These are phyloP conservation scores for Arbacia lixula DNA, from an alignment of 53 echinoderm and acorn worm species.

Conservation along the genomic window DNA sequence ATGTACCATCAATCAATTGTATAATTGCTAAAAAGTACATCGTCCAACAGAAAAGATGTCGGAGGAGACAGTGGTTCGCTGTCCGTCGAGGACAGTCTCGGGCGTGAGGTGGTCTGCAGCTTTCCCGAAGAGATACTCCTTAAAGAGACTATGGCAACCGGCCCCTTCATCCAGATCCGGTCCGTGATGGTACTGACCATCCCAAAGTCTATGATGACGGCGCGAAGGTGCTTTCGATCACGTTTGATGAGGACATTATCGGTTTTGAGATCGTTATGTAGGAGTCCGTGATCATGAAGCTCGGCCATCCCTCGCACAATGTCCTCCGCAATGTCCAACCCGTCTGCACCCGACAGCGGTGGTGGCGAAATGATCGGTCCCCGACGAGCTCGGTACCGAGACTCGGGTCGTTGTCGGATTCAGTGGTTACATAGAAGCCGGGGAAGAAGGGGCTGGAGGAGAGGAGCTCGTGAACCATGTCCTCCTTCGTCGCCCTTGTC, in stretches of 20 bases:
- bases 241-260: slow-evolving; percentile 33
- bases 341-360: background rate
- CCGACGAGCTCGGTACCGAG: slow-evolving; percentile 24
- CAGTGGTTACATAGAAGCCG: slow-evolving; percentile 2
- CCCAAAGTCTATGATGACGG: slow-evolving; percentile 52
- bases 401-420: slow-evolving; percentile 9
- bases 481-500: slow-evolving; percentile 19
- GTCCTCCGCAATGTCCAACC: slow-evolving; percentile 38
- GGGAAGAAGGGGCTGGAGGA: slow-evolving; percentile 40
- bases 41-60: no score
- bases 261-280: slow-evolving; percentile 50
- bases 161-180: slow-evolving; percentile 3
- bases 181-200: slow-evolving; percentile 9
- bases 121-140: no score
- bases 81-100: no score
- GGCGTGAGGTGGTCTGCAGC: no score
- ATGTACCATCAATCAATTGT: no score
- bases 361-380: slow-evolving; percentile 17
- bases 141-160: no score
- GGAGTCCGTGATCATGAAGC: slow-evolving; percentile 43
- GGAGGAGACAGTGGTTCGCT: no score
- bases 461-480: slow-evolving; percentile 16
- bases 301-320: slow-evolving; percentile 23
- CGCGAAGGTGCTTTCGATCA: background rate
- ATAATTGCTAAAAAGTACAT: no score